Percentiles rank a stretch among this genome's conserved stretches.
phyloP scores from a whole-genome alignment of 2,113 vertebrate genomes.

The Myxocyprinus asiaticus region DNA sequence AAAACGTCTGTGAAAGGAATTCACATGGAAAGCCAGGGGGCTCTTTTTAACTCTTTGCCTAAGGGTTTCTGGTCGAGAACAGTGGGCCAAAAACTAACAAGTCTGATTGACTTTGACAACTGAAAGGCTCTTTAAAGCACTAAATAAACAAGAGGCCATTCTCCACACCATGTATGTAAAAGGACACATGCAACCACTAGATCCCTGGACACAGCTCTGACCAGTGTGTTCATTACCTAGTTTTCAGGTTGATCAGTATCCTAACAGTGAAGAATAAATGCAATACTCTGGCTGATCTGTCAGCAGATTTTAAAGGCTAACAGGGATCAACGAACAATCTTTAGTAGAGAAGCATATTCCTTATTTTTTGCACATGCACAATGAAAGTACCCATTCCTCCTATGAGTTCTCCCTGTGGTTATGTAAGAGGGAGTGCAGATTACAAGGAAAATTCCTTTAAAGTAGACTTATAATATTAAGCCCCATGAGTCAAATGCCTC shows the following conservation, averaged over 20 bases:
- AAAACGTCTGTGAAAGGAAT: background rate
- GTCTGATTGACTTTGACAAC: constrained; percentile 65
- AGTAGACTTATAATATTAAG: constrained; percentile 28
- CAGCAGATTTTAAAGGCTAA: too few relatives aligned
- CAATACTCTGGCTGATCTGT: too few relatives aligned
- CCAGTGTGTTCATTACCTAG: too few relatives aligned
- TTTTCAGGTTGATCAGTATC: too few relatives aligned
- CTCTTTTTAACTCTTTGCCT: background rate
- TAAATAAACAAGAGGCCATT: constrained; percentile 61
- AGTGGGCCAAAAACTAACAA: constrained; percentile 63
- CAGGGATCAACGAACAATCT: too few relatives aligned
- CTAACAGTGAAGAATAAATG: too few relatives aligned
- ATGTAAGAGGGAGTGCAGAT: constrained; percentile 40
- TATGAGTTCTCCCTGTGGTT: background rate
- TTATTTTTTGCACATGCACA: too few relatives aligned
- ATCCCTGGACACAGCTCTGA: too few relatives aligned
- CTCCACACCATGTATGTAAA: constrained; percentile 55
- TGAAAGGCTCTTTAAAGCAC: constrained; percentile 62
- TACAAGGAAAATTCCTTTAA: constrained; percentile 62
- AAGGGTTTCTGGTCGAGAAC: constrained; percentile 51
- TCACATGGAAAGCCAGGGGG: background rate
- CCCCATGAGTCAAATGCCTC: constrained; percentile 20
- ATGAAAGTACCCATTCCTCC: too few relatives aligned
- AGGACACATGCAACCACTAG: background rate
- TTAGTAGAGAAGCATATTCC: too few relatives aligned